phyloP scores from a whole-genome alignment of 2,113 vertebrate genomes.

The Tricholaema leucomelas region DNA sequence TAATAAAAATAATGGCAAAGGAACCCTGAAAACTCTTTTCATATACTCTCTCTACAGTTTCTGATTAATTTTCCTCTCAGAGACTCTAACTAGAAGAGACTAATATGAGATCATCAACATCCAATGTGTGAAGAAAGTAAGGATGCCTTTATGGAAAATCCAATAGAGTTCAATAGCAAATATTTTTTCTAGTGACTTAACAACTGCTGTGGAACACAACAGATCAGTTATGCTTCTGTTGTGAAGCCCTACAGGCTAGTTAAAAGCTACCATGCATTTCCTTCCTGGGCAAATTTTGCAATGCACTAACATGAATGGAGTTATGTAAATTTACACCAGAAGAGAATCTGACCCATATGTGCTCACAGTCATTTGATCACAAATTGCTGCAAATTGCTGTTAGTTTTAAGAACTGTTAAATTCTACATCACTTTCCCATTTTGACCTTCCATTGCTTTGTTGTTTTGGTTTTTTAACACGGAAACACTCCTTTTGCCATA shows the following conservation, averaged over 20 bases:
- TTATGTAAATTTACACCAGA: neutral
- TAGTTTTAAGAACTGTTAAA: constrained; percentile 8
- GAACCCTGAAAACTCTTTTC: neutral
- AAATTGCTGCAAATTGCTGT: neutral
- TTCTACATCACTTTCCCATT: neutral
- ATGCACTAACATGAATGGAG: neutral
- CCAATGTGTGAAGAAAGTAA: constrained; percentile 4
- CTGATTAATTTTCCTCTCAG: constrained; percentile 15
- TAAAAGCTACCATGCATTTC: neutral
- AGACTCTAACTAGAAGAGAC: neutral
- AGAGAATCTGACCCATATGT: neutral
- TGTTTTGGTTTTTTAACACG: neutral
- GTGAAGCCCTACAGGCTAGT: neutral
- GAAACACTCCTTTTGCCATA: neutral
- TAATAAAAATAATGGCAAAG: neutral
- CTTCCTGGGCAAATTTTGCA: neutral
- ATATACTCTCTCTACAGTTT: neutral
- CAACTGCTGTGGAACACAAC: neutral
- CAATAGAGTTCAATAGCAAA: constrained; percentile 10
- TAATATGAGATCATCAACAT: constrained; percentile 12
- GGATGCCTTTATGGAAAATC: constrained; percentile 28
- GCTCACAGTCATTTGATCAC: neutral
- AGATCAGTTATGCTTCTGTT: neutral
- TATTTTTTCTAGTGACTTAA: constrained; percentile 39
- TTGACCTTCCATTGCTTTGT: neutral